Evolutionary conservation across 2,113 vertebrate species (phyloP).

Genomic region (Corydoras maculifer): DNA sequence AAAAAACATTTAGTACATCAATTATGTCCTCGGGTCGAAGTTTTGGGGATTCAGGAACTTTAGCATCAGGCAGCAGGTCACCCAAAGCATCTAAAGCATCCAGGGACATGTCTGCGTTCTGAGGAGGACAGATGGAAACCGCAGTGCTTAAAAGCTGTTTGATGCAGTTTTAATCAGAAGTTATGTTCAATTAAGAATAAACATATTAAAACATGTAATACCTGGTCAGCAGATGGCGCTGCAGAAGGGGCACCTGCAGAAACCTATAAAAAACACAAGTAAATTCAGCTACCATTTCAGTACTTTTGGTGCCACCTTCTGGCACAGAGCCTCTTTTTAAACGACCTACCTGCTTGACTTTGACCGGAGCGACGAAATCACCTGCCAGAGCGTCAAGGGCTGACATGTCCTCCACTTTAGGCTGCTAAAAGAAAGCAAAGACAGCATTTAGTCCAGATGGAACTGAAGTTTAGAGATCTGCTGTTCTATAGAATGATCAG

Average conservation of each 20-base stretch:
- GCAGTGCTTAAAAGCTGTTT: too few species aligned
- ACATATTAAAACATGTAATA: too few species aligned
- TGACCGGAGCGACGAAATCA: constrained; percentile 36
- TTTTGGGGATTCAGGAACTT: constrained; percentile 47
- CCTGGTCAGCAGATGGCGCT: too few species aligned
- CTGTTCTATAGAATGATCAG: background rate
- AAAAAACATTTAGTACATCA: constrained; percentile 22
- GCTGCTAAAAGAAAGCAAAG: constrained; percentile 9
- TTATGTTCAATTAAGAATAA: too few species aligned
- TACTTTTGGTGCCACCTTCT: too few species aligned
- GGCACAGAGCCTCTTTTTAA: too few species aligned
- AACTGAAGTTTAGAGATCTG: background rate
- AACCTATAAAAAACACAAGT: too few species aligned
- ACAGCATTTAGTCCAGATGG: background rate
- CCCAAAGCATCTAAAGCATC: constrained; percentile 54
- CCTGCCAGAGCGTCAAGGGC: constrained; percentile 34
- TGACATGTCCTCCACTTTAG: constrained; percentile 21
- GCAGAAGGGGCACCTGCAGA: too few species aligned
- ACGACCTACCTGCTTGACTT: constrained; percentile 8
- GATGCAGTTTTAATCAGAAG: too few species aligned
- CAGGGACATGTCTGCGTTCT: constrained; percentile 32
- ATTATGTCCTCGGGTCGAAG: constrained; percentile 42
- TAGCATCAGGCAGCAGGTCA: constrained; percentile 47
- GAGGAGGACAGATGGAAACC: too few species aligned
- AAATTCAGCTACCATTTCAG: too few species aligned